A percentile compares a stretch with the other conserved stretches of the same genome.
Evolutionary conservation across 2,888 invertebrate species (phyloP).

Genomic region (Hermodice carunculata): DNA sequence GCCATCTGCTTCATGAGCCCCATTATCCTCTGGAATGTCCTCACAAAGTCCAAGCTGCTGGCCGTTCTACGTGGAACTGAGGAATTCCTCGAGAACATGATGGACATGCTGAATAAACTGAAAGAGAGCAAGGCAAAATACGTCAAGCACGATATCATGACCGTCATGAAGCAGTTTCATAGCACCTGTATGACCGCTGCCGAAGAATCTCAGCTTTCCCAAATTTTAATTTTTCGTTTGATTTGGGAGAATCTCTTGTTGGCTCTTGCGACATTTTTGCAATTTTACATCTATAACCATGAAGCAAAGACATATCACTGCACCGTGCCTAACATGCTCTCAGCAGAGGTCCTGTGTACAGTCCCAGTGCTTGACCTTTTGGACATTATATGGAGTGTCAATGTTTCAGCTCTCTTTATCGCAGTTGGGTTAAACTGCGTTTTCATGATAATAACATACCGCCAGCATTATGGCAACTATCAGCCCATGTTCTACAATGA

Average conservation of each 20-base stretch:
- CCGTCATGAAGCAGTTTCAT: conserved; percentile 25
- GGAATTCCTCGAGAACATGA: conserved; percentile 23
- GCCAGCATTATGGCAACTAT: not conserved
- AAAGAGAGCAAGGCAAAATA: not conserved
- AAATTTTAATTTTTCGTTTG: not conserved
- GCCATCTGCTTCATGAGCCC: conserved; percentile 22
- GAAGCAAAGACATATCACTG: conserved; percentile 14
- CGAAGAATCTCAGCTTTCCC: not conserved
- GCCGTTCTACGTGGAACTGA: conserved; percentile 22
- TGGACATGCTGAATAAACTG: conserved; percentile 4
- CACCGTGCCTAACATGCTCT: not conserved
- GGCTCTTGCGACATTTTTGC: conserved; percentile 5
- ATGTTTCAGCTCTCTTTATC: conserved; percentile 1
- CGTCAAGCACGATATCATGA: not conserved
- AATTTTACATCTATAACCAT: conserved; percentile 20
- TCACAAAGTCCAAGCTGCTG: conserved; percentile 24
- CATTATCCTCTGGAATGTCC: conserved; percentile 28
- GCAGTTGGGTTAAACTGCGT: not conserved
- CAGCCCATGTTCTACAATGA: conserved; percentile 26
- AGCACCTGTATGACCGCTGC: conserved; percentile 18
- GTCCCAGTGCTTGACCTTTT: conserved; percentile 27
- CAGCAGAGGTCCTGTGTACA: conserved; percentile 18
- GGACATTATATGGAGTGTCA: conserved; percentile 25
- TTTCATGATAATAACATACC: not conserved
- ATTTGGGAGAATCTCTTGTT: conserved; percentile 1